Percentiles rank a stretch among this genome's conserved stretches.
These are phyloP conservation scores for Bombus difficillimus DNA, from an alignment of 1,140 invertebrate species.

Conservation along the genomic window DNA sequence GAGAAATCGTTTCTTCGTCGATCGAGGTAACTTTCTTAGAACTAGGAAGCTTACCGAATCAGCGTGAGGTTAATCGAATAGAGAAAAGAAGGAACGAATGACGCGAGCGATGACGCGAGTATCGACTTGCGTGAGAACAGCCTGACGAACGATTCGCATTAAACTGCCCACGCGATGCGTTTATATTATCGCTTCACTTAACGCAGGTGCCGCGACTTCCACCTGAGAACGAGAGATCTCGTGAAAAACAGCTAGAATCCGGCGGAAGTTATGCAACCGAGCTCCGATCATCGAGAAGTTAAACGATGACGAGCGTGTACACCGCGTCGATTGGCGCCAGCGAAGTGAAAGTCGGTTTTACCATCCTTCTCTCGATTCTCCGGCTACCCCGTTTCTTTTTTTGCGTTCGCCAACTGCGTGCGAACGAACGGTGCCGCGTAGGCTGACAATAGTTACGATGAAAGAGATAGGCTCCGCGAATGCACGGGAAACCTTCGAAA, in stretches of 20 bases:
- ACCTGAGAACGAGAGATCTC: not conserved
- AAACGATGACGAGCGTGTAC: conserved; percentile 56
- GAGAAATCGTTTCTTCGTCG: too few relatives aligned
- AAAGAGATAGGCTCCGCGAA: conserved; percentile 1
- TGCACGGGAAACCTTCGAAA: not conserved
- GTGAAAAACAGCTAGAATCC: conserved; percentile 13
- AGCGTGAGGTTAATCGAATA: too few relatives aligned
- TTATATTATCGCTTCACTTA: too few relatives aligned
- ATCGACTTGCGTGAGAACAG: too few relatives aligned
- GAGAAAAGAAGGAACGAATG: too few relatives aligned
- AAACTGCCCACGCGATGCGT: too few relatives aligned
- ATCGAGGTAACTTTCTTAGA: too few relatives aligned
- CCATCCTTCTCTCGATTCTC: conserved; percentile 32
- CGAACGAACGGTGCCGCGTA: conserved; percentile 24
- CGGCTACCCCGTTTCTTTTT: too few relatives aligned
- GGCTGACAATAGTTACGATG: conserved; percentile 20
- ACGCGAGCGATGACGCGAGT: too few relatives aligned
- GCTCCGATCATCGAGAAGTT: conserved; percentile 61
- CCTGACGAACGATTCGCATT: too few relatives aligned
- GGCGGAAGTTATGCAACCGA: conserved; percentile 62
- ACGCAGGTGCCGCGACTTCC: not conserved
- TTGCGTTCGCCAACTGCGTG: conserved; percentile 10
- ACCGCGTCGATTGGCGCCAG: conserved; percentile 53
- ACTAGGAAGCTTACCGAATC: too few relatives aligned
- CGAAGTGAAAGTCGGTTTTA: conserved; percentile 65